Evolutionary conservation across 2,113 vertebrate species (phyloP).

Genomic region (Uropsilus gracilis): DNA sequence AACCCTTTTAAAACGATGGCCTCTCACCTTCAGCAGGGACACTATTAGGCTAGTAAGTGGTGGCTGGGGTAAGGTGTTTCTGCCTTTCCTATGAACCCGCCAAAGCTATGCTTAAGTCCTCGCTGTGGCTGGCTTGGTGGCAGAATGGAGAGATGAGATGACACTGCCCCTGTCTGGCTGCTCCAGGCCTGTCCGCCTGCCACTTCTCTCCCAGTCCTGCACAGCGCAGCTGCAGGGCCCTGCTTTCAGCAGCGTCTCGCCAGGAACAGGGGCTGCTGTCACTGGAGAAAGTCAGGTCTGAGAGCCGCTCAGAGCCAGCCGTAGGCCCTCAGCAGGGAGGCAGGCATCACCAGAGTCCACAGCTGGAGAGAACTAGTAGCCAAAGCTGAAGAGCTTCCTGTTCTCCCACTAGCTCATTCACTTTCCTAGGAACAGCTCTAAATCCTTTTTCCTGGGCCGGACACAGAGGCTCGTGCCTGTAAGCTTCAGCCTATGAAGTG

Average conservation of each 20-base stretch:
- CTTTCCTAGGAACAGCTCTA: background rate
- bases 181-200: background rate
- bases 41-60: background rate
- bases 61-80: background rate
- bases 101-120: background rate
- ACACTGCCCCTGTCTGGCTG: background rate
- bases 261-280: background rate
- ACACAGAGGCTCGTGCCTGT: too few species aligned
- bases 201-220: background rate
- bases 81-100: background rate
- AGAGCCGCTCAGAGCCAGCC: background rate
- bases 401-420: background rate
- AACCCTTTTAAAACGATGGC: background rate
- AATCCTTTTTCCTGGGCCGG: background rate
- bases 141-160: background rate
- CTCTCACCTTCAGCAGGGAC: background rate
- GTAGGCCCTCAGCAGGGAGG: background rate
- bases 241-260: background rate
- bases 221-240: background rate
- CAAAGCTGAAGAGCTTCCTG: background rate
- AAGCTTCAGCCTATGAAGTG: too few species aligned
- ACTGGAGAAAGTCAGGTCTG: background rate
- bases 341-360: background rate
- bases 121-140: background rate
- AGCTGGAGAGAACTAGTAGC: background rate